Base-by-base conservation (phyloP, 2,797 vertebrate species). In the Crocodylus rhombifer region DNA sequence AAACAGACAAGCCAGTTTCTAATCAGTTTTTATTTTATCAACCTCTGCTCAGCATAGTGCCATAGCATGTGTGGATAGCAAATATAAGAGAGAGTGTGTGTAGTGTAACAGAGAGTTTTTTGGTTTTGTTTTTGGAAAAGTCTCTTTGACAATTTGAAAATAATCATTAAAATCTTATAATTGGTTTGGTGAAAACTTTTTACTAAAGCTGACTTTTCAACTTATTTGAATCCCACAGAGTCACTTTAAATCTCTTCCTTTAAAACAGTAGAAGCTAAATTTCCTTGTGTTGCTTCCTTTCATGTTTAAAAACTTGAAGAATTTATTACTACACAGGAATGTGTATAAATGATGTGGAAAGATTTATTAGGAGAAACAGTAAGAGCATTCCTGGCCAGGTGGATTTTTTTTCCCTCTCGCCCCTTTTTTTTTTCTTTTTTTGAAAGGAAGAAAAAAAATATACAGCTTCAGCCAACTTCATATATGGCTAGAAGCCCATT, bases 241-340 rank as follows among this genome's bases (percentile, higher is more conserved):
- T 96, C 88, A 86, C 60, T 92, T 96, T 91, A 83, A 90, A 20
- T 95, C 85, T 91, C 69, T 95, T 55, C 62, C 71, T 51, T 73
- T 73, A 73, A 73, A 73, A 42, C 42, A 71, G 74, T 94, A 92
- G 76, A 96, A 90, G 93, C 84, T 94, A 81, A 77, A 86, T 95
- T 97, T 96, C 88, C 94, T 90, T 93, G 84, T 94, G 81, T 95
- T 91, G 26, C 88, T 91, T 95, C 82, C 90, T 94, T 96, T 96
- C 93, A 95, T 94, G 95, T 95, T 96, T 30, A 91, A 88, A 94
- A 95, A 84, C 77, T 80, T 69, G 55, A 91, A 90, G 96, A 95
- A 96, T 96, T 96, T 96, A 96, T 94, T 94, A 51, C 84, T 77
- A 58, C 71, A 87, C 82, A 95, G 87, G 96, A 95, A 96, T 95